Evolutionary conservation across 2,797 vertebrate species (phyloP).

Genomic region (Myotis vivesi): DNA sequence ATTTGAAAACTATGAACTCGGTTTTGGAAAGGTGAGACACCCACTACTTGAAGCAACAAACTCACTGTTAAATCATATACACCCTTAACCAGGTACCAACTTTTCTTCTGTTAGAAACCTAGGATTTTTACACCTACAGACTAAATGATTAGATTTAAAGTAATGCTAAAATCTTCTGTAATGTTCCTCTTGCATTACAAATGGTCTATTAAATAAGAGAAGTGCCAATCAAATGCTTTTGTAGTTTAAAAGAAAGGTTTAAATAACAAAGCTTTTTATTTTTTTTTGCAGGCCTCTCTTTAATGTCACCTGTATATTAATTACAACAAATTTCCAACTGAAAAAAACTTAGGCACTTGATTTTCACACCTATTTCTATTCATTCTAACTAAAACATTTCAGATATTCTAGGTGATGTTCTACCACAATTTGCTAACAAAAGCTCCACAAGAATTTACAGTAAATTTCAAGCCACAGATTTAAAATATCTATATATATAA

Average conservation of each 20-base stretch:
- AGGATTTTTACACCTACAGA: constrained; percentile 81
- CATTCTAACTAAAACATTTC: constrained; percentile 77
- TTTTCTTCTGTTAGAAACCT: constrained; percentile 76
- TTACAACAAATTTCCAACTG: constrained; percentile 81
- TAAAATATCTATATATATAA: constrained; percentile 43
- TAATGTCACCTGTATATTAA: constrained; percentile 83
- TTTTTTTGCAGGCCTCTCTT: constrained; percentile 81
- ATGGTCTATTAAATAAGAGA: constrained; percentile 85
- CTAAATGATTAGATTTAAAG: constrained; percentile 83
- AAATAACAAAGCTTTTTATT: constrained; percentile 84
- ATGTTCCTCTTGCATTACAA: constrained; percentile 84
- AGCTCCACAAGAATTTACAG: constrained; percentile 76
- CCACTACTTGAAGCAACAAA: constrained; percentile 62
- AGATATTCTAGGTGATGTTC: constrained; percentile 75
- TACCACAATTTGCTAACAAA: constrained; percentile 71
- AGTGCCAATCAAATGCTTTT: constrained; percentile 85
- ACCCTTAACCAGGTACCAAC: constrained; percentile 65
- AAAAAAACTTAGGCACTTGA: constrained; percentile 77
- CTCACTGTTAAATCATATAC: constrained; percentile 65
- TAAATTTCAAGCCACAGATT: constrained; percentile 78
- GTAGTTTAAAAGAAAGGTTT: constrained; percentile 82
- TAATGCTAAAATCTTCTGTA: constrained; percentile 83
- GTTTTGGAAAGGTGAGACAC: constrained; percentile 69
- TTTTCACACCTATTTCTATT: constrained; percentile 74
- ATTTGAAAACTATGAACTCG: constrained; percentile 47